These are phyloP conservation scores for Paedocypris sp. DNA, from an alignment of 2,113 vertebrate genomes.

Conservation along the genomic window DNA sequence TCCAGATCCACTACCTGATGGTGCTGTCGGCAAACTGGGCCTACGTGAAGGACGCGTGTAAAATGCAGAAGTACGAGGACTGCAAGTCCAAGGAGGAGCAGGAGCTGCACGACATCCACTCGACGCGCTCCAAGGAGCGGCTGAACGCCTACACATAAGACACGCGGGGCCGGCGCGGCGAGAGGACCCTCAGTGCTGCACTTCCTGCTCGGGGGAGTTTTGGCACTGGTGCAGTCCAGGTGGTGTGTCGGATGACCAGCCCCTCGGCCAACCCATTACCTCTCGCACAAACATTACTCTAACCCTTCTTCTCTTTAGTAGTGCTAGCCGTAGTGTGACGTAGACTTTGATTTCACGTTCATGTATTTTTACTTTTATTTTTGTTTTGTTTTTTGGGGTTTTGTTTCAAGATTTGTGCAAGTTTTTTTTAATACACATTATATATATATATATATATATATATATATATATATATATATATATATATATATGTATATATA, in stretches of 20 bases:
- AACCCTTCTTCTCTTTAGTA: slow-evolving; percentile 46
- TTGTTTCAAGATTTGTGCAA: neutral
- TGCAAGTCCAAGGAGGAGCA: slow-evolving; percentile 99
- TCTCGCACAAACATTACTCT: slow-evolving; percentile 54
- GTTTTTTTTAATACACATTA: slow-evolving; percentile 24
- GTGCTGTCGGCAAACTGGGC: slow-evolving; percentile 98
- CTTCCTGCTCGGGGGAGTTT: slow-evolving; percentile 28
- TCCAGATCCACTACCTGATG: slow-evolving; percentile 93
- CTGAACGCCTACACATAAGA: slow-evolving; percentile 98
- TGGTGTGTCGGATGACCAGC: slow-evolving; percentile 58
- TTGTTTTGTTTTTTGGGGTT: too few species aligned
- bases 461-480: slow-evolving; percentile 23
- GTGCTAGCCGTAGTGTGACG: slow-evolving; percentile 44
- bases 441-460: slow-evolving; percentile 25
- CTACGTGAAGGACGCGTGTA: slow-evolving; percentile 95
- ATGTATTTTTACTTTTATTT: too few species aligned
- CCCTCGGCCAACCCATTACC: slow-evolving; percentile 55
- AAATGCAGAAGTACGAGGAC: slow-evolving; percentile 98
- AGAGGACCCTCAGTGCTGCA: slow-evolving; percentile 30
- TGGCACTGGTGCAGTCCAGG: slow-evolving; percentile 44
- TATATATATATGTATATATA: slow-evolving; percentile 25
- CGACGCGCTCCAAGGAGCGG: slow-evolving; percentile 97
- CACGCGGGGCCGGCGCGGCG: slow-evolving; percentile 23
- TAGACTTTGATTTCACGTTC: slow-evolving; percentile 20
- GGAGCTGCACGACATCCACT: slow-evolving; percentile 98